Percentiles rank a stretch among this genome's conserved stretches.
phyloP scores from a whole-genome alignment of 2,113 vertebrate genomes.

The Scatophagus argus region DNA sequence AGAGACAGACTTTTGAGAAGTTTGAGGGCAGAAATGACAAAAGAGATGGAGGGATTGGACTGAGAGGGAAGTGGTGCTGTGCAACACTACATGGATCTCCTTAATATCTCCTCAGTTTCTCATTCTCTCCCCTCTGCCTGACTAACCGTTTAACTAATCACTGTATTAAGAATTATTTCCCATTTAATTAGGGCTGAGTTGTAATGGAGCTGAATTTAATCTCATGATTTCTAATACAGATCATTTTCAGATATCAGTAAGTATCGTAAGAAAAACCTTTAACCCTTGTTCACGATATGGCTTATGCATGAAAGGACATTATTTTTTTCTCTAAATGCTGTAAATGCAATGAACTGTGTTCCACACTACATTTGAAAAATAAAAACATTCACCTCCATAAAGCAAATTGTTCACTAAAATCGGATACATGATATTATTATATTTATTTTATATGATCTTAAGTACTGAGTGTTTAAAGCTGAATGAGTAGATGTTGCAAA shows the following conservation, averaged over 20 bases:
- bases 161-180: not conserved
- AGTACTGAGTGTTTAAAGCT: too few relatives aligned
- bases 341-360: too few relatives aligned
- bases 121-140: not conserved
- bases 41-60: constrained; percentile 1
- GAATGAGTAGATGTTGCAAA: too few relatives aligned
- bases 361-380: too few relatives aligned
- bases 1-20: constrained; percentile 5
- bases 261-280: too few relatives aligned
- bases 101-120: not conserved
- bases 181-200: not conserved
- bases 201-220: not conserved
- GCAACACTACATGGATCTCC: not conserved
- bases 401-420: too few relatives aligned
- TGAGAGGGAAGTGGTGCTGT: not conserved
- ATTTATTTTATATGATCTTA: too few relatives aligned
- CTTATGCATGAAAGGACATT: not conserved
- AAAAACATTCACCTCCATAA: not conserved
- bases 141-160: not conserved
- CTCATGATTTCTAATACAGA: not conserved
- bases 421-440: too few relatives aligned
- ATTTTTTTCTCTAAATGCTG: too few relatives aligned
- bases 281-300: too few relatives aligned
- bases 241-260: not conserved
- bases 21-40: not conserved